Evolutionary conservation across 2,888 invertebrate species (phyloP), one percentile per base, ranked within the genome.

Genomic region (Nomada ferruginata): DNA sequence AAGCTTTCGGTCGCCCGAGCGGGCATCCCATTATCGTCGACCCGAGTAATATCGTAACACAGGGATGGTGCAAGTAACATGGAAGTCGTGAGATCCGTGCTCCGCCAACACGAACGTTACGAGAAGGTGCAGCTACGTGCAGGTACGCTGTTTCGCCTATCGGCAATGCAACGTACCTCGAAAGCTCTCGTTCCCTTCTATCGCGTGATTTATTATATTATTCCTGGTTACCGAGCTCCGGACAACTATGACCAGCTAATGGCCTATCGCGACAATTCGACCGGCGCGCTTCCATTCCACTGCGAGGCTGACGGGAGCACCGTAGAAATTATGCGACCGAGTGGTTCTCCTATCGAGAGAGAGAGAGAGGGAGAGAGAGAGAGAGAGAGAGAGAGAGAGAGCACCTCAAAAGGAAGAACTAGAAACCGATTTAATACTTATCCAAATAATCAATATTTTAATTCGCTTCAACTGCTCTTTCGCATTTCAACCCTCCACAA

Each of bases 31-130:
- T 72, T 71, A 71, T 68, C 71, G 72, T 68, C 26, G 36, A 18
- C 20, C 9, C 47, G 52, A 18, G 68, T 65, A 80, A 76, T 76
- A 76, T 74, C 81, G 76, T 68, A 76, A 64, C 75, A 63, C 18
- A 47, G 59, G 76, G 76, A 68, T 78, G 82, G 85, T 75, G 81
- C 73, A 77, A 76, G 89, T 87, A 91, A 92, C 92, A 91, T 87
- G 91, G 90, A 90, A 91, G 90, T 92, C 92, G 92, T 92, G 92
- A 92, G 90, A 88, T 89, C 89, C 88, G 90, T 91, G 86, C 83
- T 74, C 87, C 88, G 89, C 87, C 91, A 90, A 91, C 92, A 91
- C 85, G 85, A 85, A 87, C 79, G 61, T 65, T 84, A 87, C 85
- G 81, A 72, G 80, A 85, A 78, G 77, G 76, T 68, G 50, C 71